Conservation (phyloP, 2,888 invertebrate species). For the Conops quadrifasciatus region DNA sequence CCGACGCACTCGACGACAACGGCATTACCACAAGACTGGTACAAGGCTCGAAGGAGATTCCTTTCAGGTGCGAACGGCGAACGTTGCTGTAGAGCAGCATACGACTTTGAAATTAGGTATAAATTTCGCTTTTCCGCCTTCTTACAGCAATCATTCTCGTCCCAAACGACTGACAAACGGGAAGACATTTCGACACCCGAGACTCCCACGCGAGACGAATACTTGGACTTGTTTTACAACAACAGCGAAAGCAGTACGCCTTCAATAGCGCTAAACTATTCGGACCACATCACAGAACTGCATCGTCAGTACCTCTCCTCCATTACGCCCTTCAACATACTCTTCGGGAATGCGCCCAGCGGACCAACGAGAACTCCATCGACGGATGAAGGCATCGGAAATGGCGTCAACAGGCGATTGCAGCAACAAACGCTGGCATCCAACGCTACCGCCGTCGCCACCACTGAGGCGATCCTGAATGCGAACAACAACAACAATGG, state of each 20-base stretch:
- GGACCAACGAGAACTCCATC: neutral
- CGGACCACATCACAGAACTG: slow-evolving; percentile 62
- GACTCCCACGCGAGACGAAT: slow-evolving; percentile 16
- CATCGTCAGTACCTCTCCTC: slow-evolving; percentile 63
- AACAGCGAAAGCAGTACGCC: slow-evolving; percentile 37
- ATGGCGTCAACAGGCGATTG: neutral
- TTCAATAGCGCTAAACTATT: slow-evolving; percentile 54
- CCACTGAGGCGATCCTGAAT: slow-evolving; percentile 31
- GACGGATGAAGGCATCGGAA: neutral
- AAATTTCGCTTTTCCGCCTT: neutral
- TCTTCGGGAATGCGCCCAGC: slow-evolving; percentile 50
- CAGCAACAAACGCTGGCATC: neutral
- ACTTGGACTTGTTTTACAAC: slow-evolving; percentile 28
- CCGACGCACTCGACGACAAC: slow-evolving; percentile 71
- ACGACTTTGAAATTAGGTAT: neutral
- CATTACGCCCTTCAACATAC: slow-evolving; percentile 61
- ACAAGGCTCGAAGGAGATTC: slow-evolving; percentile 43
- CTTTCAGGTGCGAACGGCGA: slow-evolving; percentile 45
- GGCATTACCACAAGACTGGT: slow-evolving; percentile 57
- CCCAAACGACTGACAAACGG: neutral
- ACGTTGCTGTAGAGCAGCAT: too few relatives aligned
- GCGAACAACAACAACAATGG: slow-evolving; percentile 40
- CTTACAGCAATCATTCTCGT: slow-evolving; percentile 1
- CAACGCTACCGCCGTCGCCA: neutral
- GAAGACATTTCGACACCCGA: neutral